Base-by-base conservation (phyloP, 2,888 invertebrate species). In the Cheilosia vernalis region DNA sequence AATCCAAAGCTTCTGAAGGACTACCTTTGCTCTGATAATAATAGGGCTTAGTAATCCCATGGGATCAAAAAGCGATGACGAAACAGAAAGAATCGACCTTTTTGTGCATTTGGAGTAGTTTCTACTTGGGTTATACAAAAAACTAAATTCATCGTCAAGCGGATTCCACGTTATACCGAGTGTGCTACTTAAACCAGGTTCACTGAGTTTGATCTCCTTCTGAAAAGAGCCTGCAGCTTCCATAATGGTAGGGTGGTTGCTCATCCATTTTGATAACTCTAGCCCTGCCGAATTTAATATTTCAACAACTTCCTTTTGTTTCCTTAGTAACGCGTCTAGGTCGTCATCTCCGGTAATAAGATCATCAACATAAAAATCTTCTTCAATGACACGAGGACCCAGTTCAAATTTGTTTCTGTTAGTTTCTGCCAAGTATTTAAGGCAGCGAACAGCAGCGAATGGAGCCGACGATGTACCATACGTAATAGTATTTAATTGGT, bases 271-370 rank as follows among this genome's bases (percentile, higher is more conserved):
- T 3, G 66, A 40, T 60, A 82, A 47, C 44, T 72, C 76, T 21
- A 70, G 37, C n/a, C 78, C 73, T 55, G 58, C 21, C 27, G 61
- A 67, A 13, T 30, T 19, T n/a, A 84, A 47, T 2, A 78, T 24
- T 1, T 37, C 37, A 4, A 33, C 30, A 10, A 64, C 44, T 53
- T 84, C 61, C 10, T 10, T 53, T 10, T 55, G 40, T 24, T 37
- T 67, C n/a, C 3, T 24, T 3, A 24, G 24, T 13, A 77, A 19
- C 0, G 42, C 15, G 9, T 82, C 60, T 2, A 82, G 9, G 15
- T 64, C 51, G 21, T 83, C 61, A 24, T 64, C 72, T 27, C 83
- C 83, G 33, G 73, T 78, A 9, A 78, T 17, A 49, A 78, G 19
- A 44, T 73, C 81, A 37, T 73, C 81, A 37, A 82, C 64, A 24